Conservation (phyloP, 2,888 invertebrate genomes). For the Drosophila infuscata region DNA sequence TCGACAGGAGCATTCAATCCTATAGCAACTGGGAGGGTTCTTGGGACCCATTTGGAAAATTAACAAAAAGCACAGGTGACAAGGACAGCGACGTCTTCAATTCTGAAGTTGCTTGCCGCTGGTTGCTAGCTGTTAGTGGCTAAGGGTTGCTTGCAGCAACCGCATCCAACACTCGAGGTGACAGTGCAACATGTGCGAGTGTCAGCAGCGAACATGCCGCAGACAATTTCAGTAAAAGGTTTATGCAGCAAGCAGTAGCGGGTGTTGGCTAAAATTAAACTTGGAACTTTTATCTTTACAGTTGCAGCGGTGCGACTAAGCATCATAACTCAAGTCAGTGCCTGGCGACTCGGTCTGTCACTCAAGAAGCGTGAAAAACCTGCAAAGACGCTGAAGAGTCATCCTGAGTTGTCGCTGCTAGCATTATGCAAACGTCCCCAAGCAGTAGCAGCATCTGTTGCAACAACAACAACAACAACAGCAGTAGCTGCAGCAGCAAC, state of each 20-base stretch:
- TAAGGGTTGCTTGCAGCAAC: slow-evolving; percentile 15
- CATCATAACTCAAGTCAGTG: slow-evolving; percentile 74
- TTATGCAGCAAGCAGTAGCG: slow-evolving; percentile 56
- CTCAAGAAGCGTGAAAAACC: slow-evolving; percentile 74
- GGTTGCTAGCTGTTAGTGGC: background rate
- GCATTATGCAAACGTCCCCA: slow-evolving; percentile 70
- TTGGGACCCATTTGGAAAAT: slow-evolving; percentile 75
- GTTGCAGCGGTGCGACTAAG: slow-evolving; percentile 69
- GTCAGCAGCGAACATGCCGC: slow-evolving; percentile 60
- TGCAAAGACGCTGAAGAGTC: slow-evolving; percentile 65
- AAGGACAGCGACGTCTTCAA: slow-evolving; percentile 22
- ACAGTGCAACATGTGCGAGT: slow-evolving; percentile 74
- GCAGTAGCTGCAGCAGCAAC: background rate
- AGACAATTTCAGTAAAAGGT: slow-evolving; percentile 78
- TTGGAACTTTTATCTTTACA: slow-evolving; percentile 62
- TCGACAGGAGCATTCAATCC: slow-evolving; percentile 31
- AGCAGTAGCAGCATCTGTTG: slow-evolving; percentile 19
- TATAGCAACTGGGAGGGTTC: slow-evolving; percentile 20
- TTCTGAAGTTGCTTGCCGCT: slow-evolving; percentile 15
- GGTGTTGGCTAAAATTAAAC: slow-evolving; percentile 64
- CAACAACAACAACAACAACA: background rate
- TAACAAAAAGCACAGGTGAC: slow-evolving; percentile 73
- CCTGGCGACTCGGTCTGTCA: slow-evolving; percentile 60
- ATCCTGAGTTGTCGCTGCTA: slow-evolving; percentile 45
- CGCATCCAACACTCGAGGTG: slow-evolving; percentile 62